Evolutionary conservation across 2,797 vertebrate species (phyloP), one percentile per base, ranked within the genome.

Genomic region (Meda fulgida): DNA sequence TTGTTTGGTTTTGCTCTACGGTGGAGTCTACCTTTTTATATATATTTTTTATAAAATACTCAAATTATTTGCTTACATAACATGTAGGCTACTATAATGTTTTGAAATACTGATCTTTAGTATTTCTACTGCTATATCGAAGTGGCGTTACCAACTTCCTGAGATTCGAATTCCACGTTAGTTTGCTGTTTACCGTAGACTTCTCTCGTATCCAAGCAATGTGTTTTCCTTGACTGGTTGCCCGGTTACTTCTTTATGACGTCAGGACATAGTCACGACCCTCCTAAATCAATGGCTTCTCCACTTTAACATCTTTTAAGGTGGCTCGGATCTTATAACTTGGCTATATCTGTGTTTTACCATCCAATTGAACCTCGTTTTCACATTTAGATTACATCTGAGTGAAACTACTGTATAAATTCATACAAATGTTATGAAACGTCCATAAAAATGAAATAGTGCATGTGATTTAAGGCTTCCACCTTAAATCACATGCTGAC

Each of bases 401-500:
- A n/a, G 0, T 19, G 9, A 9, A 19, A 23, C 21, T 36, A 19
- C 4, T 2, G 0, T 26, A 3, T 4, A 21, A 2, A 53, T 60
- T 1, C 11, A 23, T 7, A 16, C 23, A 4, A 7, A 4, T 60
- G 5, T 3, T 9, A 3, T 23, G 7, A 58, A 48, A 26, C 6
- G 16, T 21, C 23, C 46, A 9, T 1, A 2, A 29, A 55, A 31
- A 21, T 10, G 1, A n/a, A 34, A 26, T 7, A 72, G 38, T 26
- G 14, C 16, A 1, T 14, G 14, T 1, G 10, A 63, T 21, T 36
- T 0, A 5, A 4, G 0, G 0, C 7, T 4, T 73, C 94, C 88
- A 95, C 94, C 94, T 96, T 96, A 95, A 95, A 94, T 92, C 87
- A 86, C 88, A 91, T 87, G 93, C 94, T 93, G 94, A 95, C 93